These are phyloP conservation scores for Lottia gigantea DNA, from an alignment of 2,888 invertebrate species.

Conservation along the genomic window DNA sequence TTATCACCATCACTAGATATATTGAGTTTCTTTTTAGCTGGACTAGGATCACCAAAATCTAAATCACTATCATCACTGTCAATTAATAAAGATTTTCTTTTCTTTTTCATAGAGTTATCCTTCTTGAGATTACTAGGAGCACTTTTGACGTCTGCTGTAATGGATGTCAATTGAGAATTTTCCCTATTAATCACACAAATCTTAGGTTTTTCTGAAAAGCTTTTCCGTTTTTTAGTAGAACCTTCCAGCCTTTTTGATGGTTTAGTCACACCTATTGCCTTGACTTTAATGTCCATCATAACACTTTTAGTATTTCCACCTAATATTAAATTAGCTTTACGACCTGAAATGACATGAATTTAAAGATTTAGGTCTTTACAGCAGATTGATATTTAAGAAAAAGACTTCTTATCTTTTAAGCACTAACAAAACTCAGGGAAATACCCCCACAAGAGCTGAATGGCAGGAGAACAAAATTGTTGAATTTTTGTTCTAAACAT, in stretches of 20 bases:
- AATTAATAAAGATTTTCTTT: constrained; percentile 35
- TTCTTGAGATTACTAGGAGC: constrained; percentile 14
- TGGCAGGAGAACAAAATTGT: too few relatives aligned
- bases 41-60: constrained; percentile 32
- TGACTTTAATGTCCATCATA: constrained; percentile 38
- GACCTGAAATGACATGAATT: constrained; percentile 28
- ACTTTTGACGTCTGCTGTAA: constrained; percentile 1
- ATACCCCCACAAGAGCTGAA: too few relatives aligned
- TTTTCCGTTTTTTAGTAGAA: neutral
- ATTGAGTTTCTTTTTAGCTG: neutral
- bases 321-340: constrained; percentile 36
- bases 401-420: too few relatives aligned
- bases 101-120: constrained; percentile 25
- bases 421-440: too few relatives aligned
- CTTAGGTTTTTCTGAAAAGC: constrained; percentile 31
- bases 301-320: constrained; percentile 35
- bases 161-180: constrained; percentile 35
- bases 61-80: constrained; percentile 41
- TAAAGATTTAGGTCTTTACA: neutral
- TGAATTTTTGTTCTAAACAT: too few relatives aligned
- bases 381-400: too few relatives aligned
- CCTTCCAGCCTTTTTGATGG: neutral
- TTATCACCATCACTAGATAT: neutral
- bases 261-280: constrained; percentile 20
- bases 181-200: constrained; percentile 40